Conservation (phyloP, 2,888 invertebrate species). For the Cheilosia impressa region DNA sequence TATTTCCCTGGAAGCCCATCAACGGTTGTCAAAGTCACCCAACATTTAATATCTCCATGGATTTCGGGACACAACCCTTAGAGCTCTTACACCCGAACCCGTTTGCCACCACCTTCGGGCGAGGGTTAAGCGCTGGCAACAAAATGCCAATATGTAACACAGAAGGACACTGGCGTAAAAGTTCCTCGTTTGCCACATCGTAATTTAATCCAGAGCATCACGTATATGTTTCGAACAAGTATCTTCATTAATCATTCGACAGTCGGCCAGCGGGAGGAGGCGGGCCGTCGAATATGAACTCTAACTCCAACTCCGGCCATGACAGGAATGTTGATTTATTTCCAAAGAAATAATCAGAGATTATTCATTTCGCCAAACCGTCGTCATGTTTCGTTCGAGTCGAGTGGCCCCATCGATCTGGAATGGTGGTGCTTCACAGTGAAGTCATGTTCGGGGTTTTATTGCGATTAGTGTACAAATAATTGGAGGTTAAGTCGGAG, state of each 20-base stretch:
- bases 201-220: constrained; percentile 68
- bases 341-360: constrained; percentile 67
- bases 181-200: constrained; percentile 52
- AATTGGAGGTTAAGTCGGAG: constrained; percentile 62
- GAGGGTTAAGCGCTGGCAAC: not conserved
- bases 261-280: constrained; percentile 3
- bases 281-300: constrained; percentile 28
- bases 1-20: constrained; percentile 53
- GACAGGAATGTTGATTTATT: constrained; percentile 71
- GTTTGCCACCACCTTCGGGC: too few relatives aligned
- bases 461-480: constrained; percentile 61
- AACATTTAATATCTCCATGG: constrained; percentile 57
- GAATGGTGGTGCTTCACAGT: constrained; percentile 24
- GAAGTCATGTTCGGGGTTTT: constrained; percentile 62
- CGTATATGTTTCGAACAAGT: constrained; percentile 57
- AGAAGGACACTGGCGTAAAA: constrained; percentile 53
- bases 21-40: constrained; percentile 56
- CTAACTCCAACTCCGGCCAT: constrained; percentile 39
- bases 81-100: not conserved
- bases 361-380: constrained; percentile 64
- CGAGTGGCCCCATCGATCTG: constrained; percentile 22
- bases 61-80: not conserved
- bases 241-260: constrained; percentile 72
- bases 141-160: constrained; percentile 8
- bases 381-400: not conserved